Conservation (phyloP, 30 jellyfish, hydroid and myxozoan genomes). For the Cassiopea xamachana region DNA sequence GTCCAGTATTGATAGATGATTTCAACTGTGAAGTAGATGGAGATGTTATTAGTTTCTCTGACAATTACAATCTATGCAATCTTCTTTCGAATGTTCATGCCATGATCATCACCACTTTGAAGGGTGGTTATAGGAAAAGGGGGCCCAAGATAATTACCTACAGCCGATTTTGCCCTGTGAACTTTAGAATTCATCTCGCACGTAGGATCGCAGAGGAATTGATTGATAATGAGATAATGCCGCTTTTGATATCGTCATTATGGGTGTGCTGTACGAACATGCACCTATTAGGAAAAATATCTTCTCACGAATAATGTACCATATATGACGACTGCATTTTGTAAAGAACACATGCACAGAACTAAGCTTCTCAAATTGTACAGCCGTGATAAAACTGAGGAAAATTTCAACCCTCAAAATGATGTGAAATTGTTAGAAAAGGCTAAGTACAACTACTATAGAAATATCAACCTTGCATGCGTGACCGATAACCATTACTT, state of each 20-base stretch:
- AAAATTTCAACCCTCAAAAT: not conserved
- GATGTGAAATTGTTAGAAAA: constrained; percentile 25
- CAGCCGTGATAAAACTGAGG: too few relatives aligned
- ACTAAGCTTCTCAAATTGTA: not conserved
- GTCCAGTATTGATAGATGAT: too few relatives aligned
- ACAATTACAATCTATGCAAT: too few relatives aligned
- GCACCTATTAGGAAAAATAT: constrained; percentile 50
- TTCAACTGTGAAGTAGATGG: too few relatives aligned
- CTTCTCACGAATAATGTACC: constrained; percentile 58
- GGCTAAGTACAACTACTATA: constrained; percentile 38
- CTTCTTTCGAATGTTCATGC: too few relatives aligned
- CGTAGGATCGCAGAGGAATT: too few relatives aligned
- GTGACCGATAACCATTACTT: constrained; percentile 44
- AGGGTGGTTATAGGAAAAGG: too few relatives aligned
- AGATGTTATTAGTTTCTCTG: too few relatives aligned
- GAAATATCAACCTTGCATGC: constrained; percentile 39
- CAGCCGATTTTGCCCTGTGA: too few relatives aligned
- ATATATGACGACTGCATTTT: constrained; percentile 46
- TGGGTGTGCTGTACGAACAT: constrained; percentile 51
- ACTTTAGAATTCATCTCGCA: too few relatives aligned
- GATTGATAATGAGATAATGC: not conserved
- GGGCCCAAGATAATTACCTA: too few relatives aligned
- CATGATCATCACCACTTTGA: too few relatives aligned
- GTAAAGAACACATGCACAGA: constrained; percentile 50
- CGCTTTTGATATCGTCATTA: constrained; percentile 32